Conservation (phyloP, 1,140 invertebrate genomes). For the Triops cancriformis region DNA sequence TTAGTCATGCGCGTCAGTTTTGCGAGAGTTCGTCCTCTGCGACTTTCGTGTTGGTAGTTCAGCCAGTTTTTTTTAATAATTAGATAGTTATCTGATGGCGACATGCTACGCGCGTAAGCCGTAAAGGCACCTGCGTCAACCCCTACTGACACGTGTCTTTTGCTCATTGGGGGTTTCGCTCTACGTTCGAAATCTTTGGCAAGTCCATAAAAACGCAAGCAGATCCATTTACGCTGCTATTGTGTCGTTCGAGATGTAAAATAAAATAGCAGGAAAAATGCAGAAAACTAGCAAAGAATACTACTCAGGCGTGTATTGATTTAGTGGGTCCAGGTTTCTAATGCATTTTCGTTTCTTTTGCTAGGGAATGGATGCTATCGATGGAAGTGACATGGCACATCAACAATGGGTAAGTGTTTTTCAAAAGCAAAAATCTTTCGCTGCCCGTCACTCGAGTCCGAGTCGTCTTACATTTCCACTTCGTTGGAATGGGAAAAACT, state of each 20-base stretch:
- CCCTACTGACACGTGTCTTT: neutral
- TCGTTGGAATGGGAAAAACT: neutral
- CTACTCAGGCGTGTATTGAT: no score
- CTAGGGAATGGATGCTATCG: neutral
- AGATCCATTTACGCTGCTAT: neutral
- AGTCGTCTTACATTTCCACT: no score
- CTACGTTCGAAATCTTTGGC: neutral
- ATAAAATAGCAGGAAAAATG: no score
- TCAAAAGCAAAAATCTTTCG: neutral
- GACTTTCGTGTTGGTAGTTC: neutral
- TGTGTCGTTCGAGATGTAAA: no score
- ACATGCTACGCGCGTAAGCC: neutral
- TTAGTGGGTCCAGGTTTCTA: no score
- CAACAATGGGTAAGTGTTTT: conserved; percentile 14
- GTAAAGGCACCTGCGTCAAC: neutral
- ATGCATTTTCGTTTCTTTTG: neutral
- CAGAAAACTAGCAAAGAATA: no score
- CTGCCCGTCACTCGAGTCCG: no score
- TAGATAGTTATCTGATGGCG: neutral
- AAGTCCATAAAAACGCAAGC: neutral
- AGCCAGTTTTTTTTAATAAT: neutral
- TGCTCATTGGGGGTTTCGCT: neutral
- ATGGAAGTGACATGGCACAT: conserved; percentile 2
- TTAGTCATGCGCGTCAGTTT: no score
- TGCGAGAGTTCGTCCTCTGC: no score